Conservation (phyloP, 1,140 invertebrate genomes). For the Zeugodacus cucurbitae region DNA sequence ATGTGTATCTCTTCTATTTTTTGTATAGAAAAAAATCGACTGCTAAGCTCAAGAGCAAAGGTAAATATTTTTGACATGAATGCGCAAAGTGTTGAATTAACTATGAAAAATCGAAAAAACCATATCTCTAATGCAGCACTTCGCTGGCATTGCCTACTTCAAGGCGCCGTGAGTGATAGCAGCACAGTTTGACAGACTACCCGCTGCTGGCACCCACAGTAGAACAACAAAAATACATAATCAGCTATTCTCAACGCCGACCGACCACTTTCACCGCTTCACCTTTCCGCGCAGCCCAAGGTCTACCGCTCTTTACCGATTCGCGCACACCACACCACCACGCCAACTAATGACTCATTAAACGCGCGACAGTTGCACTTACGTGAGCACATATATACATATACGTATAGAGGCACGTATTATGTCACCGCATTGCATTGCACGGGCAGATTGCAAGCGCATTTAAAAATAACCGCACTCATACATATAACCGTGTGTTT, state of each 20-base stretch:
- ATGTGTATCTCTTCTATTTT: no score
- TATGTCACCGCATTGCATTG: slow-evolving; percentile 27
- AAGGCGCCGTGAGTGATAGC: neutral
- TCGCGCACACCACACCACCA: neutral
- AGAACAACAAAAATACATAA: neutral
- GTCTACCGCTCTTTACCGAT: neutral
- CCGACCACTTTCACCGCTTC: neutral
- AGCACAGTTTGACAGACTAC: neutral
- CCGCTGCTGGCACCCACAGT: neutral
- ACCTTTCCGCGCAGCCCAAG: neutral
- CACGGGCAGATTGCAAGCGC: neutral
- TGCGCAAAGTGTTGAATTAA: neutral
- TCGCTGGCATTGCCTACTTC: slow-evolving; percentile 20
- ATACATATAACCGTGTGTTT: neutral
- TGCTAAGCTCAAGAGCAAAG: neutral
- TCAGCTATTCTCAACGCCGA: neutral
- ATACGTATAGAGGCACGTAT: neutral
- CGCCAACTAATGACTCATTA: slow-evolving; percentile 35
- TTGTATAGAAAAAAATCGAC: neutral
- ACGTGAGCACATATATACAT: no score
- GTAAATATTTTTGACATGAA: slow-evolving; percentile 35
- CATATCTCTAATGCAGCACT: neutral
- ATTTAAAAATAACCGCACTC: neutral
- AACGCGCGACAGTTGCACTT: neutral
- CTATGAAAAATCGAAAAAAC: neutral